Evolutionary conservation across 2,888 invertebrate species (phyloP), one percentile per base, ranked within the genome.

Genomic region (Polylopha cassiicola): DNA sequence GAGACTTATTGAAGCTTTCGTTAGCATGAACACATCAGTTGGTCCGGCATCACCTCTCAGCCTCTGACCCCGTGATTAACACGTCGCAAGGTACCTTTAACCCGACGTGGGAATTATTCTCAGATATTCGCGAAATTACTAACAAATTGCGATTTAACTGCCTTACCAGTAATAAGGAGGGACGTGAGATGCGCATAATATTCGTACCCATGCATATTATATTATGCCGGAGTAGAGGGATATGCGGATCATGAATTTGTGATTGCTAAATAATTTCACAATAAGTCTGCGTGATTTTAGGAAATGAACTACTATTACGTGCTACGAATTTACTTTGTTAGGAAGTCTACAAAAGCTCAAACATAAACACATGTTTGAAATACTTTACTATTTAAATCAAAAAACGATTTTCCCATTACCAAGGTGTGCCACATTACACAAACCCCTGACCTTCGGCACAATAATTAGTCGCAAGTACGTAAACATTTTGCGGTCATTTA

Each of bases 1-100:
- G n/a, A n/a, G n/a, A n/a, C n/a, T n/a, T n/a, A n/a, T n/a, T n/a
- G n/a, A n/a, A n/a, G n/a, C n/a, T n/a, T n/a, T n/a, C n/a, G n/a
- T n/a, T n/a, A n/a, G n/a, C n/a, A n/a, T n/a, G n/a, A n/a, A n/a
- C n/a, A n/a, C n/a, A n/a, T n/a, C n/a, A n/a, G 39, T 23, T 34
- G 29, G 28, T 9, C 18, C 29, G 11, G 8, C 5, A 22, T 15
- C 15, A 18, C 14, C 20, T 11, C 32, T 34, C 39, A 32, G 20
- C 27, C 32, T 18, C 13, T 11, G 32, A 26, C 32, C 27, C 34
- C 34, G 43, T 37, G 44, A 44, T 44, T 39, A 44, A 44, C 44
- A 44, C 31, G 44, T 41, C 36, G 39, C 33, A 20, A 15, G 22
- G 33, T 37, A n/a, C n/a, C n/a, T n/a, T n/a, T 32, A 20, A 22